Conservation (phyloP, 2,113 vertebrate species). For the Cyprinodon tularosa region DNA sequence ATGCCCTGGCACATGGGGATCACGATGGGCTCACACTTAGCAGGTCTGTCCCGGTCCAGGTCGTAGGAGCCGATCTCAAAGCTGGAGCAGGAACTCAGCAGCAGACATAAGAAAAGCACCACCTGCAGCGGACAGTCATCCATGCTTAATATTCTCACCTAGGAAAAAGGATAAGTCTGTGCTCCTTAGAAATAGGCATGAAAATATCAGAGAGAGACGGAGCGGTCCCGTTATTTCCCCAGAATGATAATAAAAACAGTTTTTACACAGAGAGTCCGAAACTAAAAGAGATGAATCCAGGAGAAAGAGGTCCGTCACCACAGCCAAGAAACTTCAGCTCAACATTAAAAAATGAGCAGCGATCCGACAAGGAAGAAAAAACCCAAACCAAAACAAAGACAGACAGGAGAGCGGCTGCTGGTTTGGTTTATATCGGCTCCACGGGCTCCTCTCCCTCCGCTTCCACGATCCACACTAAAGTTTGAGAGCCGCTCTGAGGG, state of each 20-base stretch:
- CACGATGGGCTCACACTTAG: conserved; percentile 90
- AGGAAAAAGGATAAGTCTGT: conserved; percentile 9
- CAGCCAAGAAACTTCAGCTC: conserved; percentile 49
- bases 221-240: conserved; percentile 56
- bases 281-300: conserved; percentile 36
- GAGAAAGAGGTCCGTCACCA: conserved; percentile 26
- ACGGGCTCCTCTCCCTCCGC: conserved; percentile 41
- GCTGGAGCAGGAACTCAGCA: conserved; percentile 79
- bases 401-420: not conserved
- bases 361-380: not conserved
- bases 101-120: conserved; percentile 78
- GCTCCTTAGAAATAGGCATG: conserved; percentile 19
- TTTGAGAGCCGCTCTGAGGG: conserved; percentile 62
- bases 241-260: conserved; percentile 22
- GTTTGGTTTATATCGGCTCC: not conserved
- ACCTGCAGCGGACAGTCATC: conserved; percentile 70
- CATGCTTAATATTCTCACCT: conserved; percentile 60
- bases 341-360: conserved; percentile 15
- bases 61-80: conserved; percentile 90
- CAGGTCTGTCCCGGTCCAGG: conserved; percentile 87
- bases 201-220: conserved; percentile 26
- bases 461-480: conserved; percentile 62
- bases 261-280: not conserved
- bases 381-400: too few species aligned
- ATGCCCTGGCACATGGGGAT: conserved; percentile 98